Conservation (phyloP, 2,797 vertebrate species). For the Enteromius mattozi region DNA sequence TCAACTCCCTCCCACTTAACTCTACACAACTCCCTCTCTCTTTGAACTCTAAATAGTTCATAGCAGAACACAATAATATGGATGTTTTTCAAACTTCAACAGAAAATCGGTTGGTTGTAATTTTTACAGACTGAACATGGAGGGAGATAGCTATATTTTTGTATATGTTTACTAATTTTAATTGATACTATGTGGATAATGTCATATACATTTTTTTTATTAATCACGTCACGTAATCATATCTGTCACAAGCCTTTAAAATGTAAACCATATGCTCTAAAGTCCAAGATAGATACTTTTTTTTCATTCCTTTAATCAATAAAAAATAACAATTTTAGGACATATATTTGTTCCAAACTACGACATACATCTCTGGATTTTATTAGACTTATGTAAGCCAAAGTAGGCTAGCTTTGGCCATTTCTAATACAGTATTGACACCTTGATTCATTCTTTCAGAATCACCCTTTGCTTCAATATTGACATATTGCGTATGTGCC, state of each 20-base stretch:
- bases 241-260: not conserved
- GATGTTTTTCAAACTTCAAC: not conserved
- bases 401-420: not conserved
- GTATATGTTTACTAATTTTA: too few relatives aligned
- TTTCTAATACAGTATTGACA: not conserved
- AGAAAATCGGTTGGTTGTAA: too few relatives aligned
- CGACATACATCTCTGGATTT: not conserved
- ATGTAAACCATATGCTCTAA: not conserved
- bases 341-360: conserved; percentile 3
- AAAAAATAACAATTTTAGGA: not conserved
- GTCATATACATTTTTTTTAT: not conserved
- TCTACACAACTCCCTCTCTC: not conserved
- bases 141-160: too few relatives aligned
- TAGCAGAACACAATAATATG: not conserved
- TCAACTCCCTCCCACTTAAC: conserved; percentile 60
- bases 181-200: not conserved
- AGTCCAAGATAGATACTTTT: not conserved
- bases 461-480: conserved; percentile 52
- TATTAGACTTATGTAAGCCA: not conserved
- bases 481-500: conserved; percentile 30
- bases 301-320: not conserved
- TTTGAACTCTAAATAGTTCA: not conserved
- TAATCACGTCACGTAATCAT: not conserved
- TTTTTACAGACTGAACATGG: too few relatives aligned
- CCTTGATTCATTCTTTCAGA: not conserved